Base-by-base conservation (phyloP, 1,140 invertebrate genomes). In the Anthonomus grandis region DNA sequence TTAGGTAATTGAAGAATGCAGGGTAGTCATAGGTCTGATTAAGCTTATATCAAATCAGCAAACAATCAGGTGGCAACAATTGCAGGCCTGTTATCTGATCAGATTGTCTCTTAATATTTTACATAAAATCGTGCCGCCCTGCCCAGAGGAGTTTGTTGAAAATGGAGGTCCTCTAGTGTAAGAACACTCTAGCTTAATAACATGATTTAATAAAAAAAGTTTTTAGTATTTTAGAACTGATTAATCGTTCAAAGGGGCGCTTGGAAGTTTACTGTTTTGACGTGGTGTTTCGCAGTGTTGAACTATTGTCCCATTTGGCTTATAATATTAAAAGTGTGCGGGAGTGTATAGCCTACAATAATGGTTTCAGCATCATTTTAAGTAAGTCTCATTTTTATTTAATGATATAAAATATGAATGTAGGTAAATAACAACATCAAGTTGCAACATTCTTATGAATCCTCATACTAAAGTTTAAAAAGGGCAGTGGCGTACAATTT, bases 1-100 rank as follows among this genome's bases (percentile, higher is more conserved):
- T 23, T 47, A 57, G 54, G 39, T 57, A 19, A 22, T 57, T 4
- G 54, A 57, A 46, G 54, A 57, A 41, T 57, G 55, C 15, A 50
- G 55, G 51, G 39, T 57, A 23, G 48, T 57, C 9, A 57, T 51
- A 22, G 55, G 55, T 10, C 27, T 57, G 24, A 12, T 57, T 18
- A 57, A 57, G 25, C 18, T 57, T 19, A 50, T 57, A 23, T 6
- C 13, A 2, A 17, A 45, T 9, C 47, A 57, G 23, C 55, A 57
- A 46, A 15, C 18, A 10, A 57, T 57, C 22, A 42, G 34, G 21
- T 57, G 55, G 55, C 27, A 46, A 13, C 22, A 10, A 24, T 21
- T 44, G 15, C 55, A 57, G 23, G 10, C 17, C 15, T 44, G 38
- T 12, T 50, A 34, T 19, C 23, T 57, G 24, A 34, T 50, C 3